A percentile compares a stretch with the other conserved stretches of the same genome.
These are phyloP conservation scores for Rhorus exstirpatorius DNA, from an alignment of 2,888 invertebrate genomes.

Conservation along the genomic window DNA sequence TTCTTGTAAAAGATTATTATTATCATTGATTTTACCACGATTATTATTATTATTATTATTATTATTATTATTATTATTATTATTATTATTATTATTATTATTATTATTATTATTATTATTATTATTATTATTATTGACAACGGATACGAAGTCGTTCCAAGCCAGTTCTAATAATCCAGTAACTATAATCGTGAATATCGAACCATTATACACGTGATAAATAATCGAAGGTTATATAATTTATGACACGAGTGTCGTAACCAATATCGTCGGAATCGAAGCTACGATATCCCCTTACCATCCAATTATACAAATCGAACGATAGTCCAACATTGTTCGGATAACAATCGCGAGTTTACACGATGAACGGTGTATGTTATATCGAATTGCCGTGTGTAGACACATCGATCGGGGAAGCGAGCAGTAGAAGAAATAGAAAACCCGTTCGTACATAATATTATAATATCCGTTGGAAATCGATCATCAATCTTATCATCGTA, in stretches of 20 bases:
- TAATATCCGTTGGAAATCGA: constrained; percentile 11
- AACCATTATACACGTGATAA: constrained; percentile 1
- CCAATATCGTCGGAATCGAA: constrained; percentile 26
- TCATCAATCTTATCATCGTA: constrained; percentile 38
- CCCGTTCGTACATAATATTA: no score
- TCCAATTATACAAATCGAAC: constrained; percentile 47
- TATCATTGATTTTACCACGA: not conserved
- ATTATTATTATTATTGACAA: no score
- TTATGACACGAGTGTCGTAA: constrained; percentile 1
- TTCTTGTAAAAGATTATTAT: not conserved
- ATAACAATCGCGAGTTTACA: constrained; percentile 27
- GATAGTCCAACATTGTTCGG: constrained; percentile 38
- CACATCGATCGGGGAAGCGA: not conserved
- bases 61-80: no score
- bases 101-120: no score
- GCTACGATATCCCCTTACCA: not conserved
- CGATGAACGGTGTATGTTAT: constrained; percentile 6
- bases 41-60: no score
- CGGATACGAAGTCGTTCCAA: not conserved
- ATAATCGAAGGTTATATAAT: constrained; percentile 14
- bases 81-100: no score
- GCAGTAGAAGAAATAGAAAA: constrained; percentile 7
- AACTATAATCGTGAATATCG: constrained; percentile 33
- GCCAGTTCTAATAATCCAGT: constrained; percentile 6
- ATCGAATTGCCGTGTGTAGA: not conserved